phyloP scores from a whole-genome alignment of 2,113 vertebrate species.

The Sclerurus mexicanus region DNA sequence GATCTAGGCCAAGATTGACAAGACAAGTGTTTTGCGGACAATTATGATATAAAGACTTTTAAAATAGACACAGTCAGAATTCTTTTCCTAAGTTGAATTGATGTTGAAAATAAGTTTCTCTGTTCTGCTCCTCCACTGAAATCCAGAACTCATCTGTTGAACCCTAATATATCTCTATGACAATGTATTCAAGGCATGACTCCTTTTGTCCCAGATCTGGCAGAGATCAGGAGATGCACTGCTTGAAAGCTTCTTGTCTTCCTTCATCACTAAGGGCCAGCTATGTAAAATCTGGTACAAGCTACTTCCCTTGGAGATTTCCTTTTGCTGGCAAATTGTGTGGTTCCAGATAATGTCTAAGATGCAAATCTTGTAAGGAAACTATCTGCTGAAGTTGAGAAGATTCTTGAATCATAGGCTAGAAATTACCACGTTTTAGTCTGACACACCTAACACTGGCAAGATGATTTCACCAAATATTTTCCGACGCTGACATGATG shows the following conservation, averaged over 20 bases:
- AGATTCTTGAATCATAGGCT: not conserved
- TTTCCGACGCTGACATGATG: not conserved
- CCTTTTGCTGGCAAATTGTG: not conserved
- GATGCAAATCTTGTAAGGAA: not conserved
- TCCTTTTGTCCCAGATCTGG: not conserved
- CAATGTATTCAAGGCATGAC: not conserved
- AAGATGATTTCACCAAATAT: not conserved
- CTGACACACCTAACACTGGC: not conserved
- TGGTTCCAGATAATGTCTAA: not conserved
- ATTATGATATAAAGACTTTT: not conserved
- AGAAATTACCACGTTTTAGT: rapidly evolving
- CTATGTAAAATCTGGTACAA: not conserved
- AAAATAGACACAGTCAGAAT: not conserved
- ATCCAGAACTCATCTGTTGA: not conserved
- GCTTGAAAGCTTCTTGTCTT: not conserved
- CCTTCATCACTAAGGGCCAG: not conserved
- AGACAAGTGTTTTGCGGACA: not conserved
- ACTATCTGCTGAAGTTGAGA: not conserved
- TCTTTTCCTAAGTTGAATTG: not conserved
- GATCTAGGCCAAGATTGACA: not conserved
- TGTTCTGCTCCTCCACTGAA: not conserved
- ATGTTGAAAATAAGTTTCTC: not conserved
- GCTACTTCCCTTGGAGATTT: not conserved
- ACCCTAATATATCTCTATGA: not conserved
- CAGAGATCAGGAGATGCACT: not conserved